phyloP scores from a whole-genome alignment of 2,888 invertebrate genomes.

The Pristionchus japonicus region DNA sequence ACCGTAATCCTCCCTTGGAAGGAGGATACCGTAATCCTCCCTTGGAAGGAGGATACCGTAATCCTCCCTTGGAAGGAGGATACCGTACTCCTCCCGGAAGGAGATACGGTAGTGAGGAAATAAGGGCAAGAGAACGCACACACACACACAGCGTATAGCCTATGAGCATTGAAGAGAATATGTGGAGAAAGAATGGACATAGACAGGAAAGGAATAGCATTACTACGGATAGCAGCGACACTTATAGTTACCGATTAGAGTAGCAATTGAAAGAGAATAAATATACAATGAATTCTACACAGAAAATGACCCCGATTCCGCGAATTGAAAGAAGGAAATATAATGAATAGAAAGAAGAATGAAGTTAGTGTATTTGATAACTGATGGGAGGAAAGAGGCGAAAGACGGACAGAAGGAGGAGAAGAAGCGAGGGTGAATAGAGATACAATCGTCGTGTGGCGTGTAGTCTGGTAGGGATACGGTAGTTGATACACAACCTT shows the following conservation, averaged over 20 bases:
- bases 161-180: not conserved
- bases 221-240: conserved; percentile 20
- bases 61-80: too few relatives aligned
- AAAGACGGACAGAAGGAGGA: conserved; percentile 10
- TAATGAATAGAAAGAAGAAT: conserved; percentile 8
- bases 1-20: too few relatives aligned
- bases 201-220: conserved; percentile 5
- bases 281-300: not conserved
- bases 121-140: not conserved
- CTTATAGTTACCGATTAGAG: conserved; percentile 5
- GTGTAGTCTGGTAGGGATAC: conserved; percentile 12
- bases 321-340: not conserved
- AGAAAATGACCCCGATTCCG: conserved; percentile 18
- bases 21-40: too few relatives aligned
- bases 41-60: too few relatives aligned
- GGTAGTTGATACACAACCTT: not conserved
- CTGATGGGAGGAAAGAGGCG: not conserved
- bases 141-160: not conserved
- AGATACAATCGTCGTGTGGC: not conserved
- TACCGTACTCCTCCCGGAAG: not conserved
- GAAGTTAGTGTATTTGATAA: conserved; percentile 31
- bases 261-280: not conserved
- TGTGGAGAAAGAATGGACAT: not conserved
- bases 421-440: conserved; percentile 2
- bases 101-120: not conserved